Base-by-base conservation (phyloP, 1,140 invertebrate species). In the Pissodes strobi region DNA sequence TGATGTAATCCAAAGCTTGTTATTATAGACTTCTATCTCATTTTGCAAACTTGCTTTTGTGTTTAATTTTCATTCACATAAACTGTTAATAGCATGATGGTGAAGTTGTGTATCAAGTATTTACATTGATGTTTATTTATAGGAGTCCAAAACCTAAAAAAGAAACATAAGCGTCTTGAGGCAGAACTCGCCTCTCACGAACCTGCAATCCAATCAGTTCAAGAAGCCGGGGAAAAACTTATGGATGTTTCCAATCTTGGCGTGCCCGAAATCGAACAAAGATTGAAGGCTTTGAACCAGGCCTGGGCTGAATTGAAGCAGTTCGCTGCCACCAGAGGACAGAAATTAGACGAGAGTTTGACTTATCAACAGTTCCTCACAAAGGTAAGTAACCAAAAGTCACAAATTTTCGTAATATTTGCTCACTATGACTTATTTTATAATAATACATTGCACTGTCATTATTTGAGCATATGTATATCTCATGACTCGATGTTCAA, bases 211-310 rank as follows among this genome's bases (percentile, higher is more conserved):
- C 94, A 98, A 80, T 90, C 93, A 10, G 97, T 99, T 0, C 94
- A 98, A 76, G 93, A 98, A 78, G 94, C 95, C 25, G 97, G 96
- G 22, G 91, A 95, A 71, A 94, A 97, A 79, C 81, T 99, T 19
- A 98, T 99, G 90, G 91, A 94, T 69, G 94, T 97, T 2, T 95
- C 93, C n/a, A 97, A 97, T 78, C 82, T 98, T 38, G 95, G 95
- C 21, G 93, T 94, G 18, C 93, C 94, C 0, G 97, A 99, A 82
- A 99, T 99, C 74, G 91, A 97, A 76, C 88, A 92, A 78, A 82
- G 92, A 49, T 78, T 94, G 23, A 90, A 91, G 72, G 87, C 94
- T 0, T 77, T 97, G 10, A 91, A 91, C 61, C 87, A 91, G 73
- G 93, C 93, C 2, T 97, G 95, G 94, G 86, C 88, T 23, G 94